Evolutionary conservation across 2,888 invertebrate species (phyloP), one percentile per base, ranked within the genome.

Genomic region (Leuctra nigra): DNA sequence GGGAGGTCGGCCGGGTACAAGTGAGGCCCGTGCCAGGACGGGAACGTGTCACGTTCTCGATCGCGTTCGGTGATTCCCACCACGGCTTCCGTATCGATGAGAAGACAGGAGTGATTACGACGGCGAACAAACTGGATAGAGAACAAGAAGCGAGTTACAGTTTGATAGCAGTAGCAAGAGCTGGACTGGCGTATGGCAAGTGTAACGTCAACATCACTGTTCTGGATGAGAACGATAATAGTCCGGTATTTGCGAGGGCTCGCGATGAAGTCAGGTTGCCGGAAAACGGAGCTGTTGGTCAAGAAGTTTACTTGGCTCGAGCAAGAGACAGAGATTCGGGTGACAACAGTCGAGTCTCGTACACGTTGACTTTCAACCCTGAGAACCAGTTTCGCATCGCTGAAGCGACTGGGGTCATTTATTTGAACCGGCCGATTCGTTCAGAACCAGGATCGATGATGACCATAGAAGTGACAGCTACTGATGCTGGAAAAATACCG

Each of bases 241-340:
- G 86, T 56, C 97, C 97, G 2, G 76, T 81, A 61, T 93, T 93
- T 70, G 79, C 84, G 20, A 82, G 83, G 66, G 87, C 86, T 61
- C 84, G 83, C 66, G 89, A 91, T 68, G 86, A 88, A 70, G 83
- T 91, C 46, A 77, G 78, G 60, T 77, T 96, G 57, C 80, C 84
- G 14, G 95, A 95, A 75, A 91, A 94, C 70, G 87, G 90, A 64
- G 94, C 96, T 18, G 91, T 95, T 33, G 95, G 95, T 1, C 91
- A 93, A 72, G 92, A 95, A 73, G 86, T 96, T 29, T 92, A 88
- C 72, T 79, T 92, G 63, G 89, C 93, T 1, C 79, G 87, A 66
- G 96, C 95, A 1, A 78, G 82, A 56, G 96, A 97, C 73, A 79
- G 82, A 53, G 97, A 97, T 71, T 83, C 87, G 0, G 94, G 92